Evolutionary conservation across 2,113 vertebrate species (phyloP), one percentile per base, ranked within the genome.

Genomic region (Vombatus ursinus): DNA sequence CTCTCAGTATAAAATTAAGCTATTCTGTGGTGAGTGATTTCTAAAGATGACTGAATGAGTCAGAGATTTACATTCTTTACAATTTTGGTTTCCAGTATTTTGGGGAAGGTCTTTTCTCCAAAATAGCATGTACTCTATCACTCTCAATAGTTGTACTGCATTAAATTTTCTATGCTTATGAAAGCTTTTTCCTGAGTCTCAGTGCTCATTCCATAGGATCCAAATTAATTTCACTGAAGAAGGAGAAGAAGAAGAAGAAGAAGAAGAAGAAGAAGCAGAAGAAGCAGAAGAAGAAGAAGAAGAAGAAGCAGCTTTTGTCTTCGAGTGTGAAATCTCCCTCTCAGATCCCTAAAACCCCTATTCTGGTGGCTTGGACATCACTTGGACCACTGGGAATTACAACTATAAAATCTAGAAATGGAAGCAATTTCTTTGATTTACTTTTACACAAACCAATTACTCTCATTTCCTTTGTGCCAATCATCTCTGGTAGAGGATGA

Each of bases 381-480:
- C 31, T 61, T 77, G 53, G 37, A 19, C 5, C n/a, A 47, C 22
- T 52, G 23, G 92, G 44, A 93, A 93, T 57, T 91, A 90, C 8
- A 92, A 24, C n/a, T 94, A 14, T 93, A 11, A 94, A 48, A 94
- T 84, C 14, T 6, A 91, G 61, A 95, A 68, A 95, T 91, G 37
- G 92, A 96, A 95, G 47, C 0, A n/a, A 9, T 92, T 37, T 93
- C 94, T 92, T 48, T 47, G 53, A 8, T 93, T 90, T 92, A 77
- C 90, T 96, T 92, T 92, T 54, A 94, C 92, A 77, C 9, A 92
- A 52, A 92, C 89, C 22, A 94, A 52, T 68, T 50, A 94, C 48
- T 93, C 48, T 68, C 57, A 31, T 96, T 95, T 97, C 91, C 57
- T 51, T 77, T 92, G 48, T 89, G 51, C 57, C 84, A 95, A 44